phyloP scores from a whole-genome alignment of 2,113 vertebrate genomes.

The Cranoglanis bouderius region DNA sequence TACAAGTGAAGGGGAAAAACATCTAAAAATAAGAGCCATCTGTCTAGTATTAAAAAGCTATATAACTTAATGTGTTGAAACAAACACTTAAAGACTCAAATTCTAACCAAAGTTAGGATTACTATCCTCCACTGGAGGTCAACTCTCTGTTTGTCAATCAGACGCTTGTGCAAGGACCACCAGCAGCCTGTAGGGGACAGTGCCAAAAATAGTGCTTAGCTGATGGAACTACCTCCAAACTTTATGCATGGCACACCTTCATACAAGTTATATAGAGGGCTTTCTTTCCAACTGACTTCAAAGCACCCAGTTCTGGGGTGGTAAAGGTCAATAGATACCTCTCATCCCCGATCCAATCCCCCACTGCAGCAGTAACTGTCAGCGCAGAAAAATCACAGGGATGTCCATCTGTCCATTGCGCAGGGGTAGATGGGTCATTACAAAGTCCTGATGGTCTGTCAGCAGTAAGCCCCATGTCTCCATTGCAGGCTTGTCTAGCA shows the following conservation, averaged over 20 bases:
- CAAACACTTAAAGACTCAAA: background rate
- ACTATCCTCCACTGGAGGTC: background rate
- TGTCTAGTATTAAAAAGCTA: background rate
- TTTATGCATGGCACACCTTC: background rate
- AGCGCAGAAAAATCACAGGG: background rate
- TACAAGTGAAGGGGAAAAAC: background rate
- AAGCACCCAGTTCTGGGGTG: background rate
- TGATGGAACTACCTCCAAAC: background rate
- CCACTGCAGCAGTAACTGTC: background rate
- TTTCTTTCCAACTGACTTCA: conserved; percentile 8
- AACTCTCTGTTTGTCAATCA: background rate
- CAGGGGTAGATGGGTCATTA: conserved; percentile 1
- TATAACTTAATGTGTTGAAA: background rate
- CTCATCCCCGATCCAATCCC: background rate
- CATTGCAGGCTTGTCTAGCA: background rate
- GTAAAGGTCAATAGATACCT: conserved; percentile 4
- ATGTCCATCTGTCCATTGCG: conserved; percentile 7
- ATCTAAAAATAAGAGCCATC: too few species aligned
- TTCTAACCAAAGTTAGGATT: background rate
- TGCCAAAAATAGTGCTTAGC: background rate
- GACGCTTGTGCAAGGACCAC: background rate
- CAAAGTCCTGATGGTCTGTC: background rate
- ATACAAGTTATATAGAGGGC: background rate
- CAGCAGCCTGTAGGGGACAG: background rate
- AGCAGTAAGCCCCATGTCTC: background rate